phyloP scores from a whole-genome alignment of 2,797 vertebrate species.

The Pipistrellus pipistrellus region DNA sequence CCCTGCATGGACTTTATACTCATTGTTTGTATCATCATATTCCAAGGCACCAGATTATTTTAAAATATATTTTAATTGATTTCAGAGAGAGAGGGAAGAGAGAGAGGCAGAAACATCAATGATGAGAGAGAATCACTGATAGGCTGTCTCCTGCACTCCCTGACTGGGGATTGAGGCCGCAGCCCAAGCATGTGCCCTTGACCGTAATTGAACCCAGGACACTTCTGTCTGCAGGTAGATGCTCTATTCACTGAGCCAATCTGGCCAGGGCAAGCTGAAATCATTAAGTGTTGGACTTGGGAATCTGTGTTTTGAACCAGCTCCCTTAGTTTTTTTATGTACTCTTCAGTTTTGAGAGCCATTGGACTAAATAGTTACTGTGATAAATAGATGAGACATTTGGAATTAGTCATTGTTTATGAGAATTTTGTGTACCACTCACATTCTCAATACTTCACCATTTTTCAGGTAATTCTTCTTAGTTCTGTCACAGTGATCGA shows the following conservation, averaged over 20 bases:
- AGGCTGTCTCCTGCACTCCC: no score
- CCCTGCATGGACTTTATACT: neutral
- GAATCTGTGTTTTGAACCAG: slow-evolving; percentile 18
- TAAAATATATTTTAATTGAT: no score
- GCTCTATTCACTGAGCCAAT: no score
- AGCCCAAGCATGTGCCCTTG: no score
- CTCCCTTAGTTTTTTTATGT: neutral
- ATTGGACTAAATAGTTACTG: neutral
- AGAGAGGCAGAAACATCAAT: no score
- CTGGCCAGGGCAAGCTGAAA: neutral
- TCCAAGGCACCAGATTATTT: neutral
- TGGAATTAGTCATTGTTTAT: slow-evolving; percentile 46
- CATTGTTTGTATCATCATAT: neutral
- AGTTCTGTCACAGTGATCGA: slow-evolving; percentile 53
- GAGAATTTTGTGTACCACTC: slow-evolving; percentile 42
- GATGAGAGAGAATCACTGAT: no score
- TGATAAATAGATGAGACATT: slow-evolving; percentile 22
- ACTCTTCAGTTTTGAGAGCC: neutral
- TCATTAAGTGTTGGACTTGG: neutral
- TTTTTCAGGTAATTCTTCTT: slow-evolving; percentile 70
- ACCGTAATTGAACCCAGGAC: no score
- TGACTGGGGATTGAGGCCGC: no score
- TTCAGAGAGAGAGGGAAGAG: no score
- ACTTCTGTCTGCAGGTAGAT: no score
- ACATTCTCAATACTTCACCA: slow-evolving; percentile 47